Percentiles rank a stretch among this genome's conserved stretches.
Evolutionary conservation across 2,797 vertebrate species (phyloP).

Genomic region (Ibycter americanus): DNA sequence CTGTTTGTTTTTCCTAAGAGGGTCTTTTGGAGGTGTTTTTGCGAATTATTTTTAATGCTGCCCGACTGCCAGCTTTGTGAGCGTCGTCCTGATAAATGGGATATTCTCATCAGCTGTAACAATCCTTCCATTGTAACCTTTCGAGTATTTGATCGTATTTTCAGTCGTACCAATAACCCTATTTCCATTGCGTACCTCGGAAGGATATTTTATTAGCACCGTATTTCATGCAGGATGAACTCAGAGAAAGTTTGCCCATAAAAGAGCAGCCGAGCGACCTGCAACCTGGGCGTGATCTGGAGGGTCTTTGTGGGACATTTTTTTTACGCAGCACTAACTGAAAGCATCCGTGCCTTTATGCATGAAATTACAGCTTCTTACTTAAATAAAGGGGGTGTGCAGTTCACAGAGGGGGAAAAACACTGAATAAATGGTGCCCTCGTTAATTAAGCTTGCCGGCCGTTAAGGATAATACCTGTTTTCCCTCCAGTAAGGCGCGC

Average conservation of each 20-base stretch:
- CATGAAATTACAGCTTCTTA: background rate
- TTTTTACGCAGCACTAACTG: rapidly evolving
- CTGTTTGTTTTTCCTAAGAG: background rate
- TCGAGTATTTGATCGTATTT: background rate
- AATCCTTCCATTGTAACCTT: background rate
- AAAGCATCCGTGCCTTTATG: background rate
- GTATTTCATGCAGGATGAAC: background rate
- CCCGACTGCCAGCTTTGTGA: rapidly evolving
- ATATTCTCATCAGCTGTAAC: background rate
- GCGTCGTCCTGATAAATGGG: rapidly evolving
- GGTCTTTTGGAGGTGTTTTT: rapidly evolving
- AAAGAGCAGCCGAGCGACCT: rapidly evolving
- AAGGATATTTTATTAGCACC: too few species aligned
- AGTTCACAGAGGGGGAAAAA: rapidly evolving
- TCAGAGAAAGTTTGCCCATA: background rate
- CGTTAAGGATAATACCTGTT: background rate
- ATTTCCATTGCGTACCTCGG: rapidly evolving
- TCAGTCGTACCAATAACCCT: too few species aligned
- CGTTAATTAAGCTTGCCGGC: background rate
- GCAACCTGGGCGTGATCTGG: too few species aligned
- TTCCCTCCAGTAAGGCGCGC: rapidly evolving
- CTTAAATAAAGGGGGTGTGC: background rate
- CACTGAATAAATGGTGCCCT: background rate
- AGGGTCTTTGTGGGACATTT: background rate
- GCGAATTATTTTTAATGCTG: background rate